Evolutionary conservation across 2,888 invertebrate species (phyloP), one percentile per base, ranked within the genome.

Genomic region (Ceramica pisi): DNA sequence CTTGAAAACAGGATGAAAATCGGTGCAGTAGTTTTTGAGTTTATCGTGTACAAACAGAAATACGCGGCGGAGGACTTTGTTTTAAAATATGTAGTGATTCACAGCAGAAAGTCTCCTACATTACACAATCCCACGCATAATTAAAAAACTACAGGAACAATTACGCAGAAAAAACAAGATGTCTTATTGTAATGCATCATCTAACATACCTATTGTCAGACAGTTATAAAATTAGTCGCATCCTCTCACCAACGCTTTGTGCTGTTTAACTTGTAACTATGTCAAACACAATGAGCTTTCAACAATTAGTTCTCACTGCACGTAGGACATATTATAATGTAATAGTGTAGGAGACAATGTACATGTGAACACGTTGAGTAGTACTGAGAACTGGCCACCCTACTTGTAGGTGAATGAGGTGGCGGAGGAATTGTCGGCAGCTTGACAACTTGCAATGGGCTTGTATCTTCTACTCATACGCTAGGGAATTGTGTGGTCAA

Each of bases 211-310:
- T 48, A 60, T 48, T 57, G 38, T 67, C 21, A 51, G 38, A 57
- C 8, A 69, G 74, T 78, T 81, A 81, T 75, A 68, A 71, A 80
- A 81, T 84, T 83, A 74, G 78, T 79, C 83, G 80, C 81, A 81
- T 69, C 61, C 70, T 75, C 70, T 69, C 71, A 73, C 73, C 63
- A 64, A 67, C 77, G 75, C 80, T 82, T 82, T 86, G 77, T 79
- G 60, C 62, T 63, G 69, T 80, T 86, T 86, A 86, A 60, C 74
- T 88, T 90, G 90, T 80, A 92, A 86, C 77, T 90, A 70, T 91
- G 90, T 89, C 90, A 90, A 86, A 90, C 75, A 90, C 91, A 91
- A 91, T 89, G 72, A 87, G 87, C 90, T 91, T 91, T 92, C 89
- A 86, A 89, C 87, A 87, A 82, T 84, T 73, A 61, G 76, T 86